A percentile compares a stretch with the other conserved stretches of the same genome.
Conservation (phyloP, 2,888 invertebrate genomes). For the Stratiomys singularior region DNA sequence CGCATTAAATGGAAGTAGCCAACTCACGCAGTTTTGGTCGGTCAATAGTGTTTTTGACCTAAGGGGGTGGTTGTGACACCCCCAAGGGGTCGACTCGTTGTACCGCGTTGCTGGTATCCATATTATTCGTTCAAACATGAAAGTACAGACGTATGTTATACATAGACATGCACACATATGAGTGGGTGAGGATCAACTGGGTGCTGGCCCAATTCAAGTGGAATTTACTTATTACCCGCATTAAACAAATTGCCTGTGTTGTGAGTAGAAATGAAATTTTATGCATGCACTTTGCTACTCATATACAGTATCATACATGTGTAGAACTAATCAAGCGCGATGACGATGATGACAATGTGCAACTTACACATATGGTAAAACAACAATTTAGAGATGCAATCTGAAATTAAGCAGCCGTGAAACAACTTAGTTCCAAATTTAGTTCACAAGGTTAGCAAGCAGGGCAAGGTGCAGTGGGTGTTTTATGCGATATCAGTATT, state of each 20-base stretch:
- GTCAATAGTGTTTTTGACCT: conserved; percentile 1
- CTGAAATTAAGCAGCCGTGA: neutral
- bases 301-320: neutral
- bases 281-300: neutral
- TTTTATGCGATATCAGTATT: no score
- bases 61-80: conserved; percentile 4
- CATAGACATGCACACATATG: neutral
- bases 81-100: neutral
- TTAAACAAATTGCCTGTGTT: neutral
- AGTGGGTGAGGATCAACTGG: conserved; percentile 11
- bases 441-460: neutral
- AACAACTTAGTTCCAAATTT: neutral
- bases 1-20: neutral
- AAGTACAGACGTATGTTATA: neutral
- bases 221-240: neutral
- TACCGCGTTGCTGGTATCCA: neutral
- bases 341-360: neutral
- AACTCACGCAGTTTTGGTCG: neutral
- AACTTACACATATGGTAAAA: neutral
- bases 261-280: neutral
- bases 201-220: conserved; percentile 3
- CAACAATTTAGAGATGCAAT: conserved; percentile 1
- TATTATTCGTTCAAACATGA: no score
- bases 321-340: neutral
- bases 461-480: neutral